phyloP scores from a whole-genome alignment of 2,797 vertebrate genomes.

The Sebastolobus alascanus region DNA sequence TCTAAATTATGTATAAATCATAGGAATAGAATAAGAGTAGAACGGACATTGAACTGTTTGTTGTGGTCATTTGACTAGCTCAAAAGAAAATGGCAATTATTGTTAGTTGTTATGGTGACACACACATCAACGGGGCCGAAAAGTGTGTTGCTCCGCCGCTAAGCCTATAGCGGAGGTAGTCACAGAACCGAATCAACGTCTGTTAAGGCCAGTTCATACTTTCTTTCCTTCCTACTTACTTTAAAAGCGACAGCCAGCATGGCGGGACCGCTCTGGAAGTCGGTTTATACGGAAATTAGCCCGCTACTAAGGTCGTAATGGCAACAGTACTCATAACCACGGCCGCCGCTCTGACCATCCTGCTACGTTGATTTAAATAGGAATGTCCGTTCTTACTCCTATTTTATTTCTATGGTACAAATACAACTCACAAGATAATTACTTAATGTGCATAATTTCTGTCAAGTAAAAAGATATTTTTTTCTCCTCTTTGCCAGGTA shows the following conservation, averaged over 20 bases:
- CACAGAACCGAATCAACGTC: neutral
- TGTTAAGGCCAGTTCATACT: neutral
- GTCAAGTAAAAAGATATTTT: neutral
- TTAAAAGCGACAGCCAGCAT: neutral
- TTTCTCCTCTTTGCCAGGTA: conserved; percentile 84
- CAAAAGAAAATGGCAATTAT: neutral
- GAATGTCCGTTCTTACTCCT: neutral
- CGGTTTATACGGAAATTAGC: too few relatives aligned
- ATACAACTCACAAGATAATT: neutral
- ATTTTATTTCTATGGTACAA: neutral
- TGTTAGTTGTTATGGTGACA: neutral
- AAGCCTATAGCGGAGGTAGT: neutral
- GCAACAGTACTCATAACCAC: too few relatives aligned
- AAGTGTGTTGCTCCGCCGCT: too few relatives aligned
- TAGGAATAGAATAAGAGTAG: too few relatives aligned
- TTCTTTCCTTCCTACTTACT: neutral
- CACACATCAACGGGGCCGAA: too few relatives aligned
- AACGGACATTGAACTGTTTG: neutral
- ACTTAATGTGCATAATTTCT: neutral
- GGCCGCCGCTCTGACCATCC: neutral
- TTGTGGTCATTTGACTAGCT: neutral
- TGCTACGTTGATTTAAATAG: neutral
- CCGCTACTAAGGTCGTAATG: too few relatives aligned
- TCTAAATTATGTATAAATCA: neutral
- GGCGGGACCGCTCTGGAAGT: too few relatives aligned